Conservation (phyloP, 2,797 vertebrate species). For the Gallinago nigripennis region DNA sequence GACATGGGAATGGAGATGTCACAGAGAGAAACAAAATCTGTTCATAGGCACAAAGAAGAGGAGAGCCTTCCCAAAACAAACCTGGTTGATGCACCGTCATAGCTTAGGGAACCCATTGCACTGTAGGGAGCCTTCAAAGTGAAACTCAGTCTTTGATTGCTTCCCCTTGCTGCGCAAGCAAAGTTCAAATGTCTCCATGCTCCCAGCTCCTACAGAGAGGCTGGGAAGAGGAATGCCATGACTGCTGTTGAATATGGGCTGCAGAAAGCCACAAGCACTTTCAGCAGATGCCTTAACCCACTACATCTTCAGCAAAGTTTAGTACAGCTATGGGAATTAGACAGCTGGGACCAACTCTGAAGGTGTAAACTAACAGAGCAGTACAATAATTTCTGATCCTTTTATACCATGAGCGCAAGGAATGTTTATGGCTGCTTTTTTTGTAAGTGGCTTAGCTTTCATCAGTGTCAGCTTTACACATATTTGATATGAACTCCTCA, state of each 20-base stretch:
- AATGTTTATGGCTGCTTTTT: not conserved
- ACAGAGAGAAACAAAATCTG: not conserved
- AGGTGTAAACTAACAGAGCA: not conserved
- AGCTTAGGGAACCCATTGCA: not conserved
- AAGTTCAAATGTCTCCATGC: slow-evolving; percentile 17
- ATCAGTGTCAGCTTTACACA: not conserved
- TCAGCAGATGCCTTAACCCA: not conserved
- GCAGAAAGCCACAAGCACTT: slow-evolving; percentile 13
- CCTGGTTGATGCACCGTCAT: not conserved
- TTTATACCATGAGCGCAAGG: not conserved
- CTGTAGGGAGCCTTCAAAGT: not conserved
- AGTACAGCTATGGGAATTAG: not conserved
- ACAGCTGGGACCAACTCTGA: not conserved
- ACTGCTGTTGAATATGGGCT: not conserved
- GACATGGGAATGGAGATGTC: not conserved
- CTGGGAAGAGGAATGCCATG: slow-evolving; percentile 5
- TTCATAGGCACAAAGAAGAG: not conserved
- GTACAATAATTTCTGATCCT: not conserved
- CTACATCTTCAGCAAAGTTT: not conserved
- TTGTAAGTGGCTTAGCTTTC: not conserved
- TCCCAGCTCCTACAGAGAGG: slow-evolving; percentile 31
- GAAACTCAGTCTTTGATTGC: not conserved
- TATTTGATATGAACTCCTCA: not conserved
- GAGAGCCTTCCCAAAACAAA: not conserved
- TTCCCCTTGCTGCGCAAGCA: not conserved